Evolutionary conservation across 2,113 vertebrate genomes (phyloP), one percentile per base, ranked within the genome.

Genomic region (Eupsittula cactorum): DNA sequence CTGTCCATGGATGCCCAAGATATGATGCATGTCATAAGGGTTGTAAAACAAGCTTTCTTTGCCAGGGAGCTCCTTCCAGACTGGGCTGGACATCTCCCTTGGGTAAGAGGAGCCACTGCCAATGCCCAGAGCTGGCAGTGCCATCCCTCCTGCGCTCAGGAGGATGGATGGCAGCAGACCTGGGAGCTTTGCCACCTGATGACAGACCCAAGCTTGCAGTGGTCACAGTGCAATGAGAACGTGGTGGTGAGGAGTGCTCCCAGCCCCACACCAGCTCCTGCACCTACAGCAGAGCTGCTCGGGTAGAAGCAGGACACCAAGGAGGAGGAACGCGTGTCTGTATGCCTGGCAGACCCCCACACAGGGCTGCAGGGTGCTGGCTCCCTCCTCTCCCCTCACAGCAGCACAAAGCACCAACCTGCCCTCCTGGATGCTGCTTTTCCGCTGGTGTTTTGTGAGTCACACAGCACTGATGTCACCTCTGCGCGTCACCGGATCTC

Each of bases 381-480:
- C 35, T 88, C 49, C 41, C 8, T 49, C 44, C 86, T n/a, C 37
- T 37, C 16, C 53, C 55, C 13, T 35, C 27, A 31, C 31, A 2
- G n/a, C 46, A 63, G 71, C 35, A 1, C 62, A 39, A 82, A 63
- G 47, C 28, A 76, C 52, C 49, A 29, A 60, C 76, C 55, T 81
- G 86, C 59, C 76, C 91, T 91, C 76, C 71, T 8, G 68, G 80
- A n/a, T 35, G 76, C 35, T 77, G 76, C 80, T 91, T 16, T 60
- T 73, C 67, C 11, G 7, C 76, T 24, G 71, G 23, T 3, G 3
- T 13, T 93, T 2, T 65, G 31, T 91, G 95, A 95, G 89, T 96
- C 96, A 96, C 96, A 92, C 86, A 28, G 42, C 53, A 2, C 44
- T 91, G 95, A 95, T 94, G 93, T 95, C 95, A 94, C 89, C 89